A percentile compares a stretch with the other conserved stretches of the same genome.
These are phyloP conservation scores for Macrotrachela quadricornifera DNA, from an alignment of 1,140 invertebrate genomes.

Conservation along the genomic window DNA sequence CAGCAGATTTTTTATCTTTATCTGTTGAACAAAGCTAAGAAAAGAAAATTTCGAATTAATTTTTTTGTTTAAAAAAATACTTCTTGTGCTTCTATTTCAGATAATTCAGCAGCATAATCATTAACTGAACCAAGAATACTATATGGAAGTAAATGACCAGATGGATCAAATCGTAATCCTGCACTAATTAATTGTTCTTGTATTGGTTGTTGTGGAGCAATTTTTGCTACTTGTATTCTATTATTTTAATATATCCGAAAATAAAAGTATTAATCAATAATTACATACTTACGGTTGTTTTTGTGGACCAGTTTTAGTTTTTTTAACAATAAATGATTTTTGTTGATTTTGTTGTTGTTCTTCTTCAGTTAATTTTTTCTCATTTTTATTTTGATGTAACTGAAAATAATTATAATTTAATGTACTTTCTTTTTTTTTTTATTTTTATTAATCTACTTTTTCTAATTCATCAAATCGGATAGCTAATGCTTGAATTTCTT, in stretches of 20 bases:
- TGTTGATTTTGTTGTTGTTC: not conserved
- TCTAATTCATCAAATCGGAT: not conserved
- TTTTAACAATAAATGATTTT: not conserved
- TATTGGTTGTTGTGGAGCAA: slow-evolving; percentile 2
- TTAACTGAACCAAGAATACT: slow-evolving; percentile 25
- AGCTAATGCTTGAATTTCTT: slow-evolving; percentile 8
- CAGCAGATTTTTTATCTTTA: slow-evolving; percentile 11
- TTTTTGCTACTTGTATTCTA: slow-evolving; percentile 6
- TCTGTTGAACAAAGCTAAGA: not conserved
- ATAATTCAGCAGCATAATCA: slow-evolving; percentile 20
- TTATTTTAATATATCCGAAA: not conserved
- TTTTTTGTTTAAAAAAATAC: slow-evolving; percentile 9
- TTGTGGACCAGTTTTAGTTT: not conserved
- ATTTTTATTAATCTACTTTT: not conserved
- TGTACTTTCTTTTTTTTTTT: not conserved
- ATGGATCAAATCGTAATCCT: slow-evolving; percentile 20
- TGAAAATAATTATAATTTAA: not conserved
- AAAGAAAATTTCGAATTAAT: not conserved
- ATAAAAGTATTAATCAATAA: not conserved
- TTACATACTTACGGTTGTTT: not conserved
- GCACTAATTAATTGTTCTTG: not conserved
- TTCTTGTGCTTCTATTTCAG: slow-evolving; percentile 16
- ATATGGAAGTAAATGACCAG: slow-evolving; percentile 20
- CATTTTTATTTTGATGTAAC: not conserved
- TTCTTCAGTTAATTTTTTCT: not conserved